Evolutionary conservation across 64 coral and sea anemone species (phyloP), one percentile per base, ranked within the genome.

Genomic region (Hydrozoanthus tunicans): DNA sequence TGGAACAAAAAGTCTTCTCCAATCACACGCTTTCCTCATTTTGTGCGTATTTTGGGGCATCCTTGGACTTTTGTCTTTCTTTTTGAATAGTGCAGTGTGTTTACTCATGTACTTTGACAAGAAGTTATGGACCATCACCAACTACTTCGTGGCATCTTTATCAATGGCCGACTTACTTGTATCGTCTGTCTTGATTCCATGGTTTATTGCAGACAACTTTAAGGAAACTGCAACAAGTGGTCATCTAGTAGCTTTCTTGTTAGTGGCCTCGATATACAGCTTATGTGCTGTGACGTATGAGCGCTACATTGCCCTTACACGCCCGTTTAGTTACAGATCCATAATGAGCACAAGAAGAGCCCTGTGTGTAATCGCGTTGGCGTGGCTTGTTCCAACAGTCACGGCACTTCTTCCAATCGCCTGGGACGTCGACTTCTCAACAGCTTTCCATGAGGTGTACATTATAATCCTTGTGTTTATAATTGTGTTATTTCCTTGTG

Each of bases 241-340:
- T 6, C 90, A 96, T 26, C 66, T 93, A 3, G 80, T 96, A 23
- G 91, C 92, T 5, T 93, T 96, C 65, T 75, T 96, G 14, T 71
- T 96, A 3, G 69, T 96, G 11, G 94, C 94, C 63, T 96, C 94
- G 7, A 96, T 96, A 11, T 96, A 93, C 73, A 96, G 93, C 75
- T 89, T 96, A 27, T 85, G 94, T 74, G 94, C 94, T 17, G 94
- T 96, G 17, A 96, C 94, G 4, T 96, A 93, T 67, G 94, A 96
- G n/a, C 79, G 94, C 24, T 96, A 91, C 52, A 51, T 96, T 8
- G 94, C 94, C 23, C 72, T 96, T 14, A 96, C 94, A 9, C 78
- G 91, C 24, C 94, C 94, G 6, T 80, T 96, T 65, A 86, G 76
- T 51, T 96, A 96, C 64, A 92, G 92, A 7, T n/a, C 85, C 4